A percentile compares a stretch with the other conserved stretches of the same genome.
phyloP scores from a whole-genome alignment of 2,888 invertebrate species.

The Eudemis profundana region DNA sequence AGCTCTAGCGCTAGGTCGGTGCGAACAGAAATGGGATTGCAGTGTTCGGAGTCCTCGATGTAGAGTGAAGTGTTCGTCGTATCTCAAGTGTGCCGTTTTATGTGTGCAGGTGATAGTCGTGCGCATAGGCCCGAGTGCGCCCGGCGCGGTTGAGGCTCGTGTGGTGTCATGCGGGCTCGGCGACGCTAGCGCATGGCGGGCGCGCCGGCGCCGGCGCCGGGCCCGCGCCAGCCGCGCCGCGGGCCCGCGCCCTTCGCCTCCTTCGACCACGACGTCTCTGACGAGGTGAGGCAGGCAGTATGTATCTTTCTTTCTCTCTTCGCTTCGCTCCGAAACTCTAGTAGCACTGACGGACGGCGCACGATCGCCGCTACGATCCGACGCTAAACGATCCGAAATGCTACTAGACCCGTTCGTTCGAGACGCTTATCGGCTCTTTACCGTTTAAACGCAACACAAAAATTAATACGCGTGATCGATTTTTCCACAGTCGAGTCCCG shows the following conservation, averaged over 20 bases:
- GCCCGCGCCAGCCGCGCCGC: slow-evolving; percentile 89
- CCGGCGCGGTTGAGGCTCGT: slow-evolving; percentile 1
- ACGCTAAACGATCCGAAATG: background rate
- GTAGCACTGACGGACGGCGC: slow-evolving; percentile 48
- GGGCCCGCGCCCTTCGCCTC: slow-evolving; percentile 97
- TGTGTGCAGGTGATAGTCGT: background rate
- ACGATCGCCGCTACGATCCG: background rate
- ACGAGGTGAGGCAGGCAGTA: slow-evolving; percentile 89
- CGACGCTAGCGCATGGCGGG: slow-evolving; percentile 49
- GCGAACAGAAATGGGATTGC: slow-evolving; percentile 7
- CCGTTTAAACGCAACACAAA: background rate
- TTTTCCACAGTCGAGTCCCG: slow-evolving; percentile 84
- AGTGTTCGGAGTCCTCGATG: slow-evolving; percentile 13
- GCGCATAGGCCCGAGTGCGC: background rate
- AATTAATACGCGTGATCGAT: slow-evolving; percentile 17
- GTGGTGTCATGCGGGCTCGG: slow-evolving; percentile 21
- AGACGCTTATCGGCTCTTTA: slow-evolving; percentile 25
- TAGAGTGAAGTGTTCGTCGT: slow-evolving; percentile 5
- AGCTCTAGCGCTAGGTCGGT: slow-evolving; percentile 38
- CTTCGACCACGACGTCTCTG: slow-evolving; percentile 94
- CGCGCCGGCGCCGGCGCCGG: slow-evolving; percentile 51
- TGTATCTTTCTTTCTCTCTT: slow-evolving; percentile 74
- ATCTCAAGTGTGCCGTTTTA: background rate
- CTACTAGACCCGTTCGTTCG: slow-evolving; percentile 2
- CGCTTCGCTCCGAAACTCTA: slow-evolving; percentile 46